Evolutionary conservation across 2,888 invertebrate species (phyloP).

Genomic region (Carcina quercana): DNA sequence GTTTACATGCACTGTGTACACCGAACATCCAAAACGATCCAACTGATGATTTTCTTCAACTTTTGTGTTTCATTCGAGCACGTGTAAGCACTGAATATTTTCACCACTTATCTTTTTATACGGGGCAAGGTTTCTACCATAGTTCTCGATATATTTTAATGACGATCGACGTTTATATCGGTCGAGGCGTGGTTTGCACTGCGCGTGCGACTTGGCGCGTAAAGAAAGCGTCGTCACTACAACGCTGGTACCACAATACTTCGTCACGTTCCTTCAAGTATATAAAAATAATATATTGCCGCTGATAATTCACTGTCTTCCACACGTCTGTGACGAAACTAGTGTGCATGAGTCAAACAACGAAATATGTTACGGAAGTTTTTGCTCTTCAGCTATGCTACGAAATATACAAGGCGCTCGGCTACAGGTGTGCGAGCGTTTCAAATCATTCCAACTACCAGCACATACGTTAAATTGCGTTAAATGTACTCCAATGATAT

Average conservation of each 20-base stretch:
- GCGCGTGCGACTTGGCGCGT: conserved; percentile 51
- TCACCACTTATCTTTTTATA: conserved; percentile 8
- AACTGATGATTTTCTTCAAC: no score
- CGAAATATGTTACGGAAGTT: no score
- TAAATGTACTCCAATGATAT: no score
- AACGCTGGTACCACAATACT: conserved; percentile 36
- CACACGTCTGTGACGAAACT: conserved; percentile 11
- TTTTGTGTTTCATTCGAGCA: no score
- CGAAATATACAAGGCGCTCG: no score
- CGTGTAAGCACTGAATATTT: conserved; percentile 5
- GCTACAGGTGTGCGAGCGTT: no score
- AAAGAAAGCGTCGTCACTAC: conserved; percentile 31
- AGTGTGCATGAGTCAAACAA: conserved; percentile 15
- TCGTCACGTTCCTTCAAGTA: conserved; percentile 26
- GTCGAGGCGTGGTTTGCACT: conserved; percentile 51
- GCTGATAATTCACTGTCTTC: conserved; percentile 34
- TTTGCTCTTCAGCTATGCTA: no score
- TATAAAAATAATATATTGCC: conserved; percentile 29
- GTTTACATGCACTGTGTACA: no score
- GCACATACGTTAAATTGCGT: no score
- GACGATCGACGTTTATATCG: conserved; percentile 62
- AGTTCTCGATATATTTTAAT: conserved; percentile 50
- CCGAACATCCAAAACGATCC: no score
- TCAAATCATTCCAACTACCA: no score
- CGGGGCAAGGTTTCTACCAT: conserved; percentile 26